Evolutionary conservation across 2,113 vertebrate genomes (phyloP), one percentile per base, ranked within the genome.

Genomic region (Pelusios castaneus): DNA sequence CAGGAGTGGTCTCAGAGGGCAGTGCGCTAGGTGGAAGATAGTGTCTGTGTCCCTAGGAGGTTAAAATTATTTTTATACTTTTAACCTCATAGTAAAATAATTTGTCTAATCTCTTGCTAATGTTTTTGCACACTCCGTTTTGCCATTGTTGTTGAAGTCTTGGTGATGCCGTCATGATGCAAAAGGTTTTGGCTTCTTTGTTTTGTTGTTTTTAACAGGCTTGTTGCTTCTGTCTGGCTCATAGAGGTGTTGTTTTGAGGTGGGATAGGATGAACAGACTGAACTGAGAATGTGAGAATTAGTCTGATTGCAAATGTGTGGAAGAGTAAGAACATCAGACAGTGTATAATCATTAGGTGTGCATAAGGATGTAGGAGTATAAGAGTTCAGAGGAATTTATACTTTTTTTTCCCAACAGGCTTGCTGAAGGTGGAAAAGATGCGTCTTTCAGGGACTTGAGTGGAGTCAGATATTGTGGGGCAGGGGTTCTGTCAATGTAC

Each of bases 21-120:
- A 27, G 55, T 24, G 12, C 8, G 8, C 12, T 17, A n/a, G 34
- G 16, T 8, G 8, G 63, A 67, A n/a, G 34, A 67, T 19, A 7
- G 34, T 2, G 16, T 14, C 34, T 67, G 31, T 5, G 16, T n/a
- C 63, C 17, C 63, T n/a, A 21, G n/a, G n/a, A n/a, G n/a, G n/a
- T n/a, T n/a, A n/a, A n/a, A n/a, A n/a, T n/a, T n/a, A n/a, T n/a
- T n/a, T n/a, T n/a, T n/a, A n/a, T n/a, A n/a, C n/a, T n/a, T n/a
- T n/a, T n/a, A n/a, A n/a, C n/a, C n/a, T n/a, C n/a, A n/a, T n/a
- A n/a, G n/a, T n/a, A n/a, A n/a, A n/a, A n/a, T n/a, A n/a, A n/a
- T n/a, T n/a, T n/a, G 52, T 58, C 56, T 49, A 91, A 94, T 63
- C 31, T 82, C 83, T 81, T 87, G 84, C 89, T 85, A 96, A 67